Evolutionary conservation across 53 echinoderm and acorn worm species (phyloP).

Genomic region (Luidia sarsii): DNA sequence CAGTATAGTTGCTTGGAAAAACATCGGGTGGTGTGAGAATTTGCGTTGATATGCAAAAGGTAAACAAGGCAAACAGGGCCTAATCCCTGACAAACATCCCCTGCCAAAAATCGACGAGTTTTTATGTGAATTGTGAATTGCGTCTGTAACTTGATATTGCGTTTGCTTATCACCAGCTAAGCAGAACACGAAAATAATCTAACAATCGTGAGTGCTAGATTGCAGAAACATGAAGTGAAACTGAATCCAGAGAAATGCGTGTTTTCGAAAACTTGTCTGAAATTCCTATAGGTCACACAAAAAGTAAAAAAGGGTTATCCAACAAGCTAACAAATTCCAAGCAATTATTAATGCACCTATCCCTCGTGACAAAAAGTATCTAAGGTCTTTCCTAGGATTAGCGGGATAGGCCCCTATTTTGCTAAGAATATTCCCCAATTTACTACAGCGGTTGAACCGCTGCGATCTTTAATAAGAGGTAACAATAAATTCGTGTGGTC

Average conservation of each 20-base stretch:
- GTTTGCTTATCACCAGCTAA: constrained; percentile 65
- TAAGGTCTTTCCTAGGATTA: constrained; percentile 34
- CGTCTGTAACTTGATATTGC: constrained; percentile 50
- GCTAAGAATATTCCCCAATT: constrained; percentile 21
- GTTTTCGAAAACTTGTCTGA: constrained; percentile 33
- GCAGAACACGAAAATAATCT: constrained; percentile 29
- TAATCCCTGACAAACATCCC: constrained; percentile 63
- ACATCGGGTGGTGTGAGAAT: constrained; percentile 62
- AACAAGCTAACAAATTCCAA: constrained; percentile 32
- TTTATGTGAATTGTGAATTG: constrained; percentile 37
- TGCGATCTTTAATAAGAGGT: background rate
- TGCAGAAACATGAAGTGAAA: constrained; percentile 34
- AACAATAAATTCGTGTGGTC: constrained; percentile 20
- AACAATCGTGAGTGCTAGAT: constrained; percentile 18
- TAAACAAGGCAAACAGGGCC: constrained; percentile 67
- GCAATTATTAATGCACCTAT: constrained; percentile 21
- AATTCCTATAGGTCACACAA: constrained; percentile 47
- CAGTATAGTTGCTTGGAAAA: constrained; percentile 31
- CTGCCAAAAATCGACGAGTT: constrained; percentile 68
- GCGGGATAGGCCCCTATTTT: constrained; percentile 48
- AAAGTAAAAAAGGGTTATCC: constrained; percentile 16
- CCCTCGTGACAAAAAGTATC: constrained; percentile 34
- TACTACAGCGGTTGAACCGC: constrained; percentile 26
- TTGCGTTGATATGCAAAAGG: constrained; percentile 65
- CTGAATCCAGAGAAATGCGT: constrained; percentile 46